Percentiles rank a stretch among this genome's conserved stretches.
Conservation (phyloP, 2,113 vertebrate genomes). For the Hemicordylus capensis region DNA sequence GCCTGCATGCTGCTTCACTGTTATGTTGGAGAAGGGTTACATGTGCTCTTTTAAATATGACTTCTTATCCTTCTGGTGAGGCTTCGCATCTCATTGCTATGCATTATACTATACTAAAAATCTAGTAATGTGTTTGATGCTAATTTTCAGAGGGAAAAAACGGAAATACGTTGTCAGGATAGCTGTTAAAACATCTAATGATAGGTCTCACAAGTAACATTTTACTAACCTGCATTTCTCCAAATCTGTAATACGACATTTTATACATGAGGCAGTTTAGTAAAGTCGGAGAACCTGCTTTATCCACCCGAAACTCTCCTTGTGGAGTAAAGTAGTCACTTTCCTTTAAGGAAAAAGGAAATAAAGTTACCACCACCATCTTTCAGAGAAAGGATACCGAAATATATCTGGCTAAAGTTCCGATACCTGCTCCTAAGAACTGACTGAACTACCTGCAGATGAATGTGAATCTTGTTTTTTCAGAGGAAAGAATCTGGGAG, state of each 20-base stretch:
- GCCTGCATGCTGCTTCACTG: background rate
- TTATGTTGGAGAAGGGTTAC: background rate
- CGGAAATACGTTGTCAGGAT: too few relatives aligned
- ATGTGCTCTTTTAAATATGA: background rate
- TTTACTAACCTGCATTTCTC: conserved; percentile 97
- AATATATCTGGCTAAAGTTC: background rate
- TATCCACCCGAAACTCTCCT: conserved; percentile 98
- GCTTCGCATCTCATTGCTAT: too few relatives aligned
- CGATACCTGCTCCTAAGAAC: background rate
- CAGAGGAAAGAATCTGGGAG: too few relatives aligned
- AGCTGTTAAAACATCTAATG: too few relatives aligned
- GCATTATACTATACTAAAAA: too few relatives aligned
- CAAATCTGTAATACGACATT: conserved; percentile 99
- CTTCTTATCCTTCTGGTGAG: too few relatives aligned
- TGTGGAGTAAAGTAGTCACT: conserved; percentile 99
- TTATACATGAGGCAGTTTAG: conserved; percentile 99
- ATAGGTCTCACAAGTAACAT: background rate
- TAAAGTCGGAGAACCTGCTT: conserved; percentile 95
- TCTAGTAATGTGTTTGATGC: too few relatives aligned
- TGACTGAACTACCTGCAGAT: background rate
- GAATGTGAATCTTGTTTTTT: background rate
- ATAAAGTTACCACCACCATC: background rate
- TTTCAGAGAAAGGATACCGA: background rate
- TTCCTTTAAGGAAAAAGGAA: conserved; percentile 80
- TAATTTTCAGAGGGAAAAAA: too few relatives aligned